Conservation (phyloP, 2,888 invertebrate genomes). For the Metallyticus violacea region DNA sequence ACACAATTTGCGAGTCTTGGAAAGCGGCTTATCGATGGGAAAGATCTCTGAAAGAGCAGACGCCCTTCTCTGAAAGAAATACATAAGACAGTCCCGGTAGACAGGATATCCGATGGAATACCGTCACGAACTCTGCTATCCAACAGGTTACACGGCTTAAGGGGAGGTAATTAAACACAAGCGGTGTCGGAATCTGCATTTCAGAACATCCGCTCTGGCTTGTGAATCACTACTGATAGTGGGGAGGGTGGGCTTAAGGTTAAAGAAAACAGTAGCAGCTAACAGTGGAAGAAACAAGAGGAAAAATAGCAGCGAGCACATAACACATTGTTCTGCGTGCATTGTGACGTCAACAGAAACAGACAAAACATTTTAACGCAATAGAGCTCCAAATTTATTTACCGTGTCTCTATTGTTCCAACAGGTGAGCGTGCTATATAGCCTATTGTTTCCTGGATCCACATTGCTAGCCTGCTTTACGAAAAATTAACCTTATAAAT, state of each 20-base stretch:
- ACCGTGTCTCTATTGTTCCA: not conserved
- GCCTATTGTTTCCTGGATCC: not conserved
- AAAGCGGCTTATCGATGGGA: slow-evolving; percentile 24
- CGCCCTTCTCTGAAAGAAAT: not conserved
- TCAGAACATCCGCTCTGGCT: not conserved
- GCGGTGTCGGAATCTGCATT: too few relatives aligned
- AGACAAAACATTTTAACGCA: not conserved
- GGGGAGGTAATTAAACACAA: too few relatives aligned
- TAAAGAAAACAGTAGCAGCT: not conserved
- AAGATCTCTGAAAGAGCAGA: not conserved
- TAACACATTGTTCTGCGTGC: not conserved
- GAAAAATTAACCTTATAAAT: too few relatives aligned
- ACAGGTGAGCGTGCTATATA: not conserved
- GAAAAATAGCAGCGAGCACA: not conserved
- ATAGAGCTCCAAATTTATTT: not conserved
- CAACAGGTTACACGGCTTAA: too few relatives aligned
- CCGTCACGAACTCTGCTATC: too few relatives aligned
- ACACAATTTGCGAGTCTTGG: slow-evolving; percentile 26
- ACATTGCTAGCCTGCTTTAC: not conserved
- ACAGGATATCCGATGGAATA: too few relatives aligned
- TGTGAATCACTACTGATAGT: not conserved
- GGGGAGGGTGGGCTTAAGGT: too few relatives aligned
- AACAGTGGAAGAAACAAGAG: not conserved
- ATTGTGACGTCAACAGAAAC: not conserved
- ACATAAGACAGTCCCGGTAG: not conserved